Evolutionary conservation across 2,797 vertebrate genomes (phyloP).

Genomic region (Heliangelus exortis): DNA sequence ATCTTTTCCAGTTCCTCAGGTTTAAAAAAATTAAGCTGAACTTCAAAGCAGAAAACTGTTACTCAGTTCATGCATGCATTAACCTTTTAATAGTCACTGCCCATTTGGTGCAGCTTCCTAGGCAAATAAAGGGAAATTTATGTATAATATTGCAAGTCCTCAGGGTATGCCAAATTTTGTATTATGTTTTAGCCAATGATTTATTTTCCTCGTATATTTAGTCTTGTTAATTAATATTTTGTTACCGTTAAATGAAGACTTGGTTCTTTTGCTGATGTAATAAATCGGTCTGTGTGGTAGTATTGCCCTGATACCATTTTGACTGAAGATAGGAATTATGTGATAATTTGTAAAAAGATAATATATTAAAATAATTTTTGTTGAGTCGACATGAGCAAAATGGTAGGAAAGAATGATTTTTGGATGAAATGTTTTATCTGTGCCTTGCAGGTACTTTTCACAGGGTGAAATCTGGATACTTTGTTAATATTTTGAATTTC

Average conservation of each 20-base stretch:
- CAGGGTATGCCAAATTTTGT: background rate
- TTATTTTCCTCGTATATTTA: background rate
- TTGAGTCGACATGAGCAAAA: background rate
- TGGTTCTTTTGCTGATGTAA: background rate
- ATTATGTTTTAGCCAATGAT: background rate
- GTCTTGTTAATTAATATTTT: background rate
- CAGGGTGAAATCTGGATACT: background rate
- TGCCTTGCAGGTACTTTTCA: background rate
- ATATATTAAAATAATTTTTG: background rate
- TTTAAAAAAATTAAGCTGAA: background rate
- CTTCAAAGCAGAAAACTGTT: background rate
- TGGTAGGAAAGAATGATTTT: background rate
- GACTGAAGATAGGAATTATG: background rate
- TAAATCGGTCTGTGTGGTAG: background rate
- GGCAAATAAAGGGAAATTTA: background rate
- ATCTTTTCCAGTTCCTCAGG: background rate
- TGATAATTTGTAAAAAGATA: background rate
- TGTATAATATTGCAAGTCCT: background rate
- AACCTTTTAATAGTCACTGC: conserved; percentile 17
- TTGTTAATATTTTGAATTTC: background rate
- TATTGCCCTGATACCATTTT: background rate
- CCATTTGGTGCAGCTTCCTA: background rate
- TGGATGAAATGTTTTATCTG: background rate
- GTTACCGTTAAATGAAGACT: background rate
- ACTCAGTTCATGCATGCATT: background rate